Base-by-base conservation (phyloP, 2,113 vertebrate genomes). In the Symphodus melops region DNA sequence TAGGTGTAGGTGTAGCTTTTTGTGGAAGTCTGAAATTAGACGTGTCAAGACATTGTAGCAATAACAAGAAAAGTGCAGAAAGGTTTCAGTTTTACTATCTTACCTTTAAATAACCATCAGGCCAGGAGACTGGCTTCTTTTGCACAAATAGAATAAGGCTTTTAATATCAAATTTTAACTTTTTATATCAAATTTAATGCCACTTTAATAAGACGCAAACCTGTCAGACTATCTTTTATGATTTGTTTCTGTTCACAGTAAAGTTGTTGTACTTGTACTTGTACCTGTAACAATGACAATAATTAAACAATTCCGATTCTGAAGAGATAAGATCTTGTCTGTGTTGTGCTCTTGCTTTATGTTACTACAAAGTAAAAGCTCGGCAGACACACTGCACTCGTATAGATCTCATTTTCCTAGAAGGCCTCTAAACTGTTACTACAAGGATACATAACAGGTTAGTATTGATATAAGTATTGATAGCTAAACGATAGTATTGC, bases 1-100 rank as follows among this genome's bases (percentile, higher is more conserved):
- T 11, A 77, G 11, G 46, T 44, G 23, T 67, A 62, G n/a, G n/a
- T n/a, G n/a, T n/a, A n/a, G n/a, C 3, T 68, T 77, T 71, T 86
- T 84, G 6, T 54, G 51, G 58, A 53, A 52, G 51, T 54, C 10
- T 72, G 9, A 37, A 25, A 10, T 3, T 23, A 7, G 3, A 11
- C 36, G n/a, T 25, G 6, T 48, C 0, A 39, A 63, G 13, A 58
- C 3, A 17, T 44, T 62, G 20, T 60, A 39, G 10, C 12, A 9
- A 39, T 36, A 61, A 48, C 21, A 49, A n/a, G 44, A 20, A 81
- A 56, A 16, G 37, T 65, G 63, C 68, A 71, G 25, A 48, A 36
- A 25, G 5, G 17, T 58, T 54, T 4, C 2, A 5, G 7, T 36
- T 65, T 60, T 42, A 53, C 13, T 14, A 12, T 42, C 5, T 33